Percentiles rank a stretch among this genome's conserved stretches.
phyloP scores from a whole-genome alignment of 2,113 vertebrate genomes.

The Rhizomys pruinosus region DNA sequence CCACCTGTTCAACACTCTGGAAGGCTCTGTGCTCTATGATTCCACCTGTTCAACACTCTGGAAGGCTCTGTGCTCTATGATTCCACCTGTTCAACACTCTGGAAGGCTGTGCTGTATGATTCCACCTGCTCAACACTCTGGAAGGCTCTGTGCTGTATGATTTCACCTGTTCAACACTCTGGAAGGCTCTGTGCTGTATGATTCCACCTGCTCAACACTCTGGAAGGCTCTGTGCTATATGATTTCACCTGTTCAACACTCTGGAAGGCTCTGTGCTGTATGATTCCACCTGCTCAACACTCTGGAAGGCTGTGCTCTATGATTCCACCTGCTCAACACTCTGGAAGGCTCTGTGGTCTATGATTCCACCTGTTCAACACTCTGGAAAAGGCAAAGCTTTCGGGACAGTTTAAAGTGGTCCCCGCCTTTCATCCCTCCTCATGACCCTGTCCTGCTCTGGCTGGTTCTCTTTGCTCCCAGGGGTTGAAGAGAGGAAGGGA shows the following conservation, averaged over 20 bases:
- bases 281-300: neutral
- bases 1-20: neutral
- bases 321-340: neutral
- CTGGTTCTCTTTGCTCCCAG: neutral
- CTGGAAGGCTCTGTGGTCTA: rapidly evolving
- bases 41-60: neutral
- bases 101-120: no score
- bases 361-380: neutral
- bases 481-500: rapidly evolving
- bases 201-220: neutral
- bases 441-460: neutral
- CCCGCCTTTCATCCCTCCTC: neutral
- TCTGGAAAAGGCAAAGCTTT: neutral
- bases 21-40: rapidly evolving
- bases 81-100: neutral
- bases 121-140: neutral
- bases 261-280: no score
- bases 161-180: neutral
- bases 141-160: rapidly evolving
- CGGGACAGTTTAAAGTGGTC: neutral
- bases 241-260: neutral
- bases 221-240: no score
- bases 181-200: no score
- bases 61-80: rapidly evolving
- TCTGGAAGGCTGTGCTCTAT: no score